Conservation (phyloP, 2,113 vertebrate species). For the Rallus limicola region DNA sequence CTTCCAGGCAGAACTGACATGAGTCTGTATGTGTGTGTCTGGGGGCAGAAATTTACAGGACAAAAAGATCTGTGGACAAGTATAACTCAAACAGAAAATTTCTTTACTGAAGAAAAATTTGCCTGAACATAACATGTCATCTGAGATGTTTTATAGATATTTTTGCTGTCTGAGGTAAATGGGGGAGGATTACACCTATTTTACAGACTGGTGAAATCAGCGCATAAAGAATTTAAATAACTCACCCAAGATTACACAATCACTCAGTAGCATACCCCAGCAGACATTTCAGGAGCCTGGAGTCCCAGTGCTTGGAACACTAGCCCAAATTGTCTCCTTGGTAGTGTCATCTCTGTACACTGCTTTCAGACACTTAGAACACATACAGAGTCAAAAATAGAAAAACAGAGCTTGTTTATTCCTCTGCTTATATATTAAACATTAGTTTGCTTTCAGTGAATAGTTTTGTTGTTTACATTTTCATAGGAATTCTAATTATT, state of each 20-base stretch:
- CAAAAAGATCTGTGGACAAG: slow-evolving; percentile 29
- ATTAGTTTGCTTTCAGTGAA: slow-evolving; percentile 35
- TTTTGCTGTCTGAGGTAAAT: slow-evolving; percentile 48
- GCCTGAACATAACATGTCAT: neutral
- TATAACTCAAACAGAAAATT: neutral
- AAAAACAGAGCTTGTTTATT: slow-evolving; percentile 34
- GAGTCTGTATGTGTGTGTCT: neutral
- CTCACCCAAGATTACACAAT: slow-evolving; percentile 30
- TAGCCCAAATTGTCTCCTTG: neutral
- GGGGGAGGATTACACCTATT: slow-evolving; percentile 46
- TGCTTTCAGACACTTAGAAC: neutral
- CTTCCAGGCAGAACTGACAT: slow-evolving; percentile 8
- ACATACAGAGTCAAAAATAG: slow-evolving; percentile 34
- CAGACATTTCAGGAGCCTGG: neutral
- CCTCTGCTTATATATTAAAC: slow-evolving; percentile 53
- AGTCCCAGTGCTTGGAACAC: neutral
- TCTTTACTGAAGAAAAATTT: neutral
- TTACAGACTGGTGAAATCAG: slow-evolving; percentile 44
- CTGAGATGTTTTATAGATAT: slow-evolving; percentile 46
- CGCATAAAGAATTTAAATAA: slow-evolving; percentile 41
- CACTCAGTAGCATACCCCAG: slow-evolving; percentile 28
- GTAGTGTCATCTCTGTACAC: neutral
- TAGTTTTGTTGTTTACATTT: slow-evolving; percentile 48
- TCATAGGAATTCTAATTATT: slow-evolving; percentile 41
- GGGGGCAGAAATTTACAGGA: slow-evolving; percentile 16